These are phyloP conservation scores for Bujurquina vittata DNA, from an alignment of 2,113 vertebrate genomes.

Conservation along the genomic window DNA sequence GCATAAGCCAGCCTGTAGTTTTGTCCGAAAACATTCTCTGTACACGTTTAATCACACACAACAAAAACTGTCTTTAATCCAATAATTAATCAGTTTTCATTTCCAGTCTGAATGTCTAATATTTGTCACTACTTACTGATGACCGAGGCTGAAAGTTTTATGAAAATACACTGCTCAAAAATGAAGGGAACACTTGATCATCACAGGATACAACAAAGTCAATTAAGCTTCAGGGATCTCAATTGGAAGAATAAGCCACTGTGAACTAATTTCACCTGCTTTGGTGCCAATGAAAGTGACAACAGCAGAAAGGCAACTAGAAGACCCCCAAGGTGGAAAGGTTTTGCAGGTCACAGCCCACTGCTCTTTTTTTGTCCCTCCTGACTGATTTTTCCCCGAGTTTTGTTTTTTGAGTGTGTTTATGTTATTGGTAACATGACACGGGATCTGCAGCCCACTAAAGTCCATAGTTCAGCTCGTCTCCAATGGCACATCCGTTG, in stretches of 20 bases:
- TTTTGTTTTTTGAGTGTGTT: too few relatives aligned
- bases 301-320: background rate
- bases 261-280: background rate
- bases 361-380: background rate
- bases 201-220: background rate
- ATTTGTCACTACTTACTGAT: background rate
- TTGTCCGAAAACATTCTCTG: background rate
- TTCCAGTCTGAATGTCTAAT: background rate
- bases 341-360: background rate
- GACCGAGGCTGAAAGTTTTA: background rate
- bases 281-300: background rate
- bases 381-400: background rate
- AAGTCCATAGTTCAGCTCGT: too few relatives aligned
- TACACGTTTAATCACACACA: background rate
- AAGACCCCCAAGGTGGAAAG: background rate
- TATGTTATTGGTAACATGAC: too few relatives aligned
- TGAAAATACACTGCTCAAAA: background rate
- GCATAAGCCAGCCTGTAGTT: background rate
- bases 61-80: fast-evolving
- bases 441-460: too few relatives aligned
- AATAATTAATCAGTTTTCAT: background rate
- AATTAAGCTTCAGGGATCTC: background rate
- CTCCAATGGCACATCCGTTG: too few relatives aligned
- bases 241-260: background rate
- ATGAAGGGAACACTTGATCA: background rate